A percentile compares a stretch with the other conserved stretches of the same genome.
These are phyloP conservation scores for Zaprionus vittiger DNA, from an alignment of 1,140 invertebrate genomes.

Conservation along the genomic window DNA sequence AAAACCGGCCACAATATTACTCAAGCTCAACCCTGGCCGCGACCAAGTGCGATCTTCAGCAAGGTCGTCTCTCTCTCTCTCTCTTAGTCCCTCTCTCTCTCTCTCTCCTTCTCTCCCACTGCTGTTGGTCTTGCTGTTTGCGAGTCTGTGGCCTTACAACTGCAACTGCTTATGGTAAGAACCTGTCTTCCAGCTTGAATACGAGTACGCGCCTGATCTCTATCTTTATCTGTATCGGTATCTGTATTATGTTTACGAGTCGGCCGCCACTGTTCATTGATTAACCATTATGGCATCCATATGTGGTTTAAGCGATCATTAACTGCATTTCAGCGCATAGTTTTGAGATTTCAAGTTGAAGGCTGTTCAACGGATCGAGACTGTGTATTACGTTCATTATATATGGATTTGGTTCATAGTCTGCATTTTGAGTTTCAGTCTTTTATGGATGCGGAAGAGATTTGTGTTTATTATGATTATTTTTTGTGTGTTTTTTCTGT, in stretches of 20 bases:
- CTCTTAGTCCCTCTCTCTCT: not conserved
- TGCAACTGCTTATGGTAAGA: slow-evolving; percentile 32
- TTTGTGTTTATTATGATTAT: not conserved
- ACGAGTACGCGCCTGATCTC: not conserved
- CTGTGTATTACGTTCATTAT: slow-evolving; percentile 55
- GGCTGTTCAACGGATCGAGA: slow-evolving; percentile 57
- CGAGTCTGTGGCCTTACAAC: slow-evolving; percentile 12
- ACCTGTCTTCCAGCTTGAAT: slow-evolving; percentile 28
- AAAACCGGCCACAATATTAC: slow-evolving; percentile 20
- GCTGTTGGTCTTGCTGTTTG: not conserved
- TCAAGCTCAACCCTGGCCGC: slow-evolving; percentile 35
- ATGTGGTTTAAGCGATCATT: slow-evolving; percentile 20
- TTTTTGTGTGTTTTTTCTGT: slow-evolving; percentile 11
- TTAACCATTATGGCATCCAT: slow-evolving; percentile 2
- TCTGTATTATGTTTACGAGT: slow-evolving; percentile 8
- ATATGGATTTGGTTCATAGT: slow-evolving; percentile 74
- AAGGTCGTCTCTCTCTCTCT: slow-evolving; percentile 24
- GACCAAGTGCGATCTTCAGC: slow-evolving; percentile 37
- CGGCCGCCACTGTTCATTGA: not conserved
- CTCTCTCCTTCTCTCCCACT: not conserved
- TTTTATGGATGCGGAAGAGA: slow-evolving; percentile 67
- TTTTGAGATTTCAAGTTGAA: slow-evolving; percentile 69
- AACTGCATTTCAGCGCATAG: slow-evolving; percentile 37
- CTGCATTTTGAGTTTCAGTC: slow-evolving; percentile 60
- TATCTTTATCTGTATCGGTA: not conserved